These are phyloP conservation scores for Chloroceryle amazona DNA, from an alignment of 2,797 vertebrate species.

Conservation along the genomic window DNA sequence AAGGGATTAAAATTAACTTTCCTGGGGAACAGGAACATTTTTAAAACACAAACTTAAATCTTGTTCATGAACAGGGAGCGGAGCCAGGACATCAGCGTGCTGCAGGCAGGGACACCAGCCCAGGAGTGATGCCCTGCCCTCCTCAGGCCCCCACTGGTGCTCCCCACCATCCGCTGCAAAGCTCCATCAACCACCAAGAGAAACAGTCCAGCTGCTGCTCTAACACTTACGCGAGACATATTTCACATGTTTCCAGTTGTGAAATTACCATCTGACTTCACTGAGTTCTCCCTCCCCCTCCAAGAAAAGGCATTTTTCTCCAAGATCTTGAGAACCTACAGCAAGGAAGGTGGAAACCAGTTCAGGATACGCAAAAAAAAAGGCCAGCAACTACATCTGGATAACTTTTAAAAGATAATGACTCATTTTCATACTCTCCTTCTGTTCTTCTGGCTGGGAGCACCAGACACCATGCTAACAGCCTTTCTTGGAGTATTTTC, in stretches of 20 bases:
- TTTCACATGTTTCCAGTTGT: background rate
- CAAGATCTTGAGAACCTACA: background rate
- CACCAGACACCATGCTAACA: background rate
- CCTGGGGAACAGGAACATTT: background rate
- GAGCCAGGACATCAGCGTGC: background rate
- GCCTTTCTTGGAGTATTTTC: background rate
- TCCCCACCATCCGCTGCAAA: background rate
- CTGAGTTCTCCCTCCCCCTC: background rate
- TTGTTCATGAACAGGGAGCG: background rate
- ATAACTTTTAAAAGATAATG: background rate
- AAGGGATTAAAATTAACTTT: background rate
- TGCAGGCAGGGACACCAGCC: background rate
- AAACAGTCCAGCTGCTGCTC: background rate
- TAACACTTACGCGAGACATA: background rate
- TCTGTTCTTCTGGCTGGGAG: background rate
- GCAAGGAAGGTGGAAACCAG: background rate
- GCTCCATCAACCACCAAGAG: background rate
- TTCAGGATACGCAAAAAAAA: background rate
- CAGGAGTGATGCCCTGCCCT: background rate
- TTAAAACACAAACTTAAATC: background rate
- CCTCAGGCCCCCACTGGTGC: background rate
- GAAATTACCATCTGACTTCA: slow-evolving; percentile 9
- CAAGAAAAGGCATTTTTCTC: background rate
- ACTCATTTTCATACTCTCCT: background rate
- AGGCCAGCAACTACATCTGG: slow-evolving; percentile 14